These are phyloP conservation scores for Prinia subflava DNA, from an alignment of 2,113 vertebrate genomes.

Conservation along the genomic window DNA sequence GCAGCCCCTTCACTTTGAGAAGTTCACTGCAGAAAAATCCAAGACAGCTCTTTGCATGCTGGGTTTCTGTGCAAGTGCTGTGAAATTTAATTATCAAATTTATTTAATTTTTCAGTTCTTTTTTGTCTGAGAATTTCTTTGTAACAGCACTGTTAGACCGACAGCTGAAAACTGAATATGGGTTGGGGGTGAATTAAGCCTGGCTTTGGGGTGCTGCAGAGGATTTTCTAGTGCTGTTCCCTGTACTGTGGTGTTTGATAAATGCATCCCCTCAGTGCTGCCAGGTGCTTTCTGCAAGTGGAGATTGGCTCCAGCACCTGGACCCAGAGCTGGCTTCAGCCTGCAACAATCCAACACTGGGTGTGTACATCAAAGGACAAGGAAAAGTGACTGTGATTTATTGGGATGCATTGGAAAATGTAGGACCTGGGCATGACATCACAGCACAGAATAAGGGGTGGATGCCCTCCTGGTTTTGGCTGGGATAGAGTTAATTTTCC, in stretches of 20 bases:
- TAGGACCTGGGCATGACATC: not conserved
- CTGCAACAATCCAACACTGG: not conserved
- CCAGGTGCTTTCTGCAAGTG: not conserved
- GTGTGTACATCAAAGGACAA: not conserved
- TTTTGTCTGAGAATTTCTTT: not conserved
- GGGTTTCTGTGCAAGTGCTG: not conserved
- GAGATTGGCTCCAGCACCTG: not conserved
- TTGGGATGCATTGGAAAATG: not conserved
- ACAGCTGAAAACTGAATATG: not conserved
- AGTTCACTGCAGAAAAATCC: not conserved
- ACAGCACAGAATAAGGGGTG: not conserved
- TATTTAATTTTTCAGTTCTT: not conserved
- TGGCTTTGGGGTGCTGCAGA: not conserved
- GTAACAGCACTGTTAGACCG: fast-evolving
- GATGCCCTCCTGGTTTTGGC: not conserved
- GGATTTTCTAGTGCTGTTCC: not conserved
- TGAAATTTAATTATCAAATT: not conserved
- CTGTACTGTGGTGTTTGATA: not conserved
- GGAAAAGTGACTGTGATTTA: not conserved
- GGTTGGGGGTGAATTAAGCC: not conserved
- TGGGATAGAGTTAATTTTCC: not conserved
- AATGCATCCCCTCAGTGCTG: not conserved
- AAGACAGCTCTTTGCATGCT: fast-evolving
- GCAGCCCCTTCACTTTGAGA: not conserved
- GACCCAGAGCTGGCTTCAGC: not conserved